phyloP scores from a whole-genome alignment of 2,113 vertebrate species.

The Zingel zingel region DNA sequence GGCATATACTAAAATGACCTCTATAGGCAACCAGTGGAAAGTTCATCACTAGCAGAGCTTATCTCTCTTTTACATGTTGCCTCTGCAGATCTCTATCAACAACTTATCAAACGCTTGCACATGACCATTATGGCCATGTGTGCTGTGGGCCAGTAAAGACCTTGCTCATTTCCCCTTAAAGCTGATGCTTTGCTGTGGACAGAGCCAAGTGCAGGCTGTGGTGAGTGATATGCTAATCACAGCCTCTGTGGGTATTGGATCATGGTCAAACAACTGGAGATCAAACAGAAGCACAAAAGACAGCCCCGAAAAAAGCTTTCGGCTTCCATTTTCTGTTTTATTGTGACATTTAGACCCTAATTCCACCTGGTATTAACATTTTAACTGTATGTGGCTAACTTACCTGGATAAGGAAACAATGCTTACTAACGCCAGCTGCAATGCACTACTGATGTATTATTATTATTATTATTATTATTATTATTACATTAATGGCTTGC shows the following conservation, averaged over 20 bases:
- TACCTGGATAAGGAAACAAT: background rate
- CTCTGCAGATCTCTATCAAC: slow-evolving; percentile 55
- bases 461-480: no score
- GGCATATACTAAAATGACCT: slow-evolving; percentile 20
- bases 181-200: slow-evolving; percentile 44
- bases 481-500: background rate
- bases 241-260: slow-evolving; percentile 47
- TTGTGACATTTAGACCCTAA: slow-evolving; percentile 17
- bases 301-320: slow-evolving; percentile 11
- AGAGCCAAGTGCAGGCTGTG: slow-evolving; percentile 46
- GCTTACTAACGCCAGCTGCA: background rate
- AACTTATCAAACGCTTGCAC: slow-evolving; percentile 69
- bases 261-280: slow-evolving; percentile 54
- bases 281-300: slow-evolving; percentile 52
- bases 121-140: slow-evolving; percentile 27
- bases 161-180: slow-evolving; percentile 48
- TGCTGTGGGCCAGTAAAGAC: slow-evolving; percentile 49
- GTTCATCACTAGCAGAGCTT: slow-evolving; percentile 41
- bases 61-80: slow-evolving; percentile 56
- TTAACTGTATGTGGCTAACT: background rate
- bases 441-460: background rate
- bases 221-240: slow-evolving; percentile 68
- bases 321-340: slow-evolving; percentile 11
- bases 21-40: slow-evolving; percentile 19
- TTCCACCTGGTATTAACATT: background rate